phyloP scores from a whole-genome alignment of 53 echinoderm and acorn worm genomes.

The Astropecten irregularis region DNA sequence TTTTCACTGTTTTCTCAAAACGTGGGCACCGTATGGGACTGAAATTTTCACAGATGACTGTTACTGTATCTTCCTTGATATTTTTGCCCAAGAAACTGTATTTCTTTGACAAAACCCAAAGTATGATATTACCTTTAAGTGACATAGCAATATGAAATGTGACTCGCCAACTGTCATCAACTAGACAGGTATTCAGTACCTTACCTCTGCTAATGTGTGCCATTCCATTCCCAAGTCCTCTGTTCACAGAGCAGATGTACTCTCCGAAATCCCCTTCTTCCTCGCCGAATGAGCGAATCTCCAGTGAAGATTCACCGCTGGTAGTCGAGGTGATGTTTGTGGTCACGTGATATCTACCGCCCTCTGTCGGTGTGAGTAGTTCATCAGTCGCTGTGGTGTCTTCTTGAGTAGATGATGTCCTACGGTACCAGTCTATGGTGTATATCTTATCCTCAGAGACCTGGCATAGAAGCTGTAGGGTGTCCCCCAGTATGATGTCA shows the following conservation, averaged over 20 bases:
- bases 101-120: no score
- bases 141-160: no score
- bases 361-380: conserved; percentile 8
- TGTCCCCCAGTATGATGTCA: neutral
- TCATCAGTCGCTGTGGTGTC: neutral
- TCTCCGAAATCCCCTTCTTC: neutral
- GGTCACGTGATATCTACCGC: neutral
- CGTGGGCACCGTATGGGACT: no score
- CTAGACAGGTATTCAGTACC: no score
- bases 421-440: conserved; percentile 31
- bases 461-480: neutral
- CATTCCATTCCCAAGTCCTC: neutral
- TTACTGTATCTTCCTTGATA: no score
- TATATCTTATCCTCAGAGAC: conserved; percentile 9
- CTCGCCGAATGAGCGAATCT: neutral
- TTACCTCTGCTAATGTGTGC: neutral
- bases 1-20: no score
- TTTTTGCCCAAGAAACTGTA: no score
- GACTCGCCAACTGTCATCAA: no score
- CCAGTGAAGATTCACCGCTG: neutral
- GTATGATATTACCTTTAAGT: no score
- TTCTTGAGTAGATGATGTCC: neutral
- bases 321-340: neutral
- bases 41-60: no score
- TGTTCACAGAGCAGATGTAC: neutral